These are phyloP conservation scores for Halcyon malimbica DNA, from an alignment of 2,113 vertebrate species.

Conservation along the genomic window DNA sequence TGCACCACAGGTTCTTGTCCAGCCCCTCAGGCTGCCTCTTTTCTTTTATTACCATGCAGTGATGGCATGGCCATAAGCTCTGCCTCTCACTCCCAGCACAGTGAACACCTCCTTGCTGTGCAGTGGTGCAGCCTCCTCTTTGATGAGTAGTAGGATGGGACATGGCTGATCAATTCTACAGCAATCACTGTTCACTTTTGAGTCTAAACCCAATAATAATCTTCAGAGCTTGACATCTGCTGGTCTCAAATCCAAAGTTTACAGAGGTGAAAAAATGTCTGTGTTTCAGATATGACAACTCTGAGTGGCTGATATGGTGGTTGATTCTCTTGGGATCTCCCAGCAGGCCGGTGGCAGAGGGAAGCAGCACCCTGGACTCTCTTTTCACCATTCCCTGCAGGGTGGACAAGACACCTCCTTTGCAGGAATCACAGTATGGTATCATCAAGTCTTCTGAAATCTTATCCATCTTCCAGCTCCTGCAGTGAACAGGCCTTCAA, in stretches of 20 bases:
- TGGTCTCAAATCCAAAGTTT: not conserved
- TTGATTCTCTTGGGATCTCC: not conserved
- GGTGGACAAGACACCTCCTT: not conserved
- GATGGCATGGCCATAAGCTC: rapidly evolving
- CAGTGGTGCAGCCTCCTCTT: not conserved
- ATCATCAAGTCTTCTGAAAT: not conserved
- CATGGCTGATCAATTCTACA: not conserved
- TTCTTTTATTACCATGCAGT: not conserved
- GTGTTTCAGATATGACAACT: not conserved
- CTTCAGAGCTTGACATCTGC: not conserved
- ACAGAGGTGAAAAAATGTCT: not conserved
- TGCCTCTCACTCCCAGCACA: not conserved
- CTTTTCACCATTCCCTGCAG: rapidly evolving
- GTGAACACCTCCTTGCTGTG: not conserved
- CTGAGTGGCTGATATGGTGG: not conserved
- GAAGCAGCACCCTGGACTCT: not conserved
- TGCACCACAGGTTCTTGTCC: not conserved
- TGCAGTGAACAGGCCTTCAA: not conserved
- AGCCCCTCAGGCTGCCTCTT: not conserved
- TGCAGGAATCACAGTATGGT: not conserved
- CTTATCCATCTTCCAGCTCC: not conserved
- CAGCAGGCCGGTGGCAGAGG: not conserved
- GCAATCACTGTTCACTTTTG: not conserved
- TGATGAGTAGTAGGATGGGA: not conserved
- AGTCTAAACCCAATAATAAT: not conserved